Percentiles rank a stretch among this genome's conserved stretches.
Evolutionary conservation across 2,797 vertebrate genomes (phyloP).

Genomic region (Hapalemur alaotrensis): DNA sequence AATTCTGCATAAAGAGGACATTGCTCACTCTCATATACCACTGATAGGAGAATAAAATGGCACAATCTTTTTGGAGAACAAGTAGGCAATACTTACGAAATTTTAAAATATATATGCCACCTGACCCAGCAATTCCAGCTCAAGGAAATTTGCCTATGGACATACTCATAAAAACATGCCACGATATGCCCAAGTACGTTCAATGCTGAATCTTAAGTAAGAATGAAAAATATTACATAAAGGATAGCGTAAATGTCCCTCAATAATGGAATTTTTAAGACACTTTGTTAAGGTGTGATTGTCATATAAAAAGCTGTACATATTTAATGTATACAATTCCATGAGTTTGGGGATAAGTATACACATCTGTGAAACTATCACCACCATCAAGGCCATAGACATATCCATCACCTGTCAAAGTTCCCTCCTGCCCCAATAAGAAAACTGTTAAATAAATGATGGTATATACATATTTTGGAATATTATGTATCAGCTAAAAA

Average conservation of each 20-base stretch:
- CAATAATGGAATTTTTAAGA: background rate
- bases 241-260: background rate
- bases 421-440: background rate
- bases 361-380: background rate
- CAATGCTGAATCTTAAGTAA: background rate
- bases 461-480: background rate
- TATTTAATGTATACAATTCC: background rate
- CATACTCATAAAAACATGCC: background rate
- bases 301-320: background rate
- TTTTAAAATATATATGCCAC: background rate
- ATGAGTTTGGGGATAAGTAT: background rate
- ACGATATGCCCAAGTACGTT: background rate
- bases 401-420: background rate
- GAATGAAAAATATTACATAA: background rate
- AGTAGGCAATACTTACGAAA: background rate
- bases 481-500: slow-evolving; percentile 15
- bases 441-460: background rate
- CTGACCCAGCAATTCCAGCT: slow-evolving; percentile 17
- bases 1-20: slow-evolving; percentile 2
- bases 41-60: background rate
- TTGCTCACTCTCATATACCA: background rate
- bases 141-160: background rate
- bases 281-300: background rate
- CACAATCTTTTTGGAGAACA: background rate
- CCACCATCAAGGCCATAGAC: background rate